Evolutionary conservation across 2,797 vertebrate genomes (phyloP), one percentile per base, ranked within the genome.

Genomic region (Ataeniobius toweri): DNA sequence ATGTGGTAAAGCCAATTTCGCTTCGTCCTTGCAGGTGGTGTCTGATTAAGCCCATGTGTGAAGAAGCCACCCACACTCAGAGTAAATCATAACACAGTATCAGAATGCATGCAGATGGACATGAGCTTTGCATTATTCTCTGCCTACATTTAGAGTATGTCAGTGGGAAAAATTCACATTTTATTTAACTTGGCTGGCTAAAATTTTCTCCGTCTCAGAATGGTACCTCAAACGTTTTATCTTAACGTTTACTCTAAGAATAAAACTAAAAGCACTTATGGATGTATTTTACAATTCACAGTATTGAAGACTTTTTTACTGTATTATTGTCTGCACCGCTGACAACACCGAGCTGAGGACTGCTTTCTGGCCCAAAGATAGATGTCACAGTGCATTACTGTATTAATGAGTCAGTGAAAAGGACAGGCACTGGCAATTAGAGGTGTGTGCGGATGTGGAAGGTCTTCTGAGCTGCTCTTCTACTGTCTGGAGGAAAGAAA

Each of bases 391-490:
- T 79, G 86, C 85, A 93, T 92, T 91, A 92, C 12, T 16, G 73
- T 69, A 81, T 85, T 92, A 93, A 92, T 91, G 92, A 92, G 82
- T 91, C 85, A 85, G 89, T 83, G 79, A 84, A 89, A 82, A 86
- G 80, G 89, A 92, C 89, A 86, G 87, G 80, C 77, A 46, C 67
- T 85, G 82, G 90, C 88, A 92, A 93, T 93, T 92, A 92, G 84
- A 83, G 81, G 79, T 88, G 84, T 84, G 88, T 87, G 84, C 74
- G 80, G 74, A 82, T 80, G 36, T 71, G 51, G 51, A 83, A 83
- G 77, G 69, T 86, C 39, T 78, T 76, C 72, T 18, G 79, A 86
- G 76, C 56, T 71, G 80, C 75, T 80, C 77, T 76, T 83, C 26
- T 41, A 73, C 53, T 73, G 75, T 59, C 74, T 12, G 6, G 56